Percentiles rank a stretch among this genome's conserved stretches.
Conservation (phyloP, 2,113 vertebrate species). For the Scortum barcoo region DNA sequence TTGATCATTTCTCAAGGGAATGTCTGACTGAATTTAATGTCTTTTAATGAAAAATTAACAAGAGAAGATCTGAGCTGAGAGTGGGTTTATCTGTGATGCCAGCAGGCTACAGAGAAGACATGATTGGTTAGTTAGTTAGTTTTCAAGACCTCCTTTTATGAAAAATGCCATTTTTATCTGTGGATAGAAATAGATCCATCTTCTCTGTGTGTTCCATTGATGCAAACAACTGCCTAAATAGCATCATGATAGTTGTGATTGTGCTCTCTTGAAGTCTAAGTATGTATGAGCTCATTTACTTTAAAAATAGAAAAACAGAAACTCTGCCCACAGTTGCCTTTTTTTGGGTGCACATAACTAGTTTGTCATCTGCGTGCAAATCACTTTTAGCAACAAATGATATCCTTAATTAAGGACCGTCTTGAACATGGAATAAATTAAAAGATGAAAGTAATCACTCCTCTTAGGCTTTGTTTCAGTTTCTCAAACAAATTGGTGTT, state of each 20-base stretch:
- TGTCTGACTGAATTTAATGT: not conserved
- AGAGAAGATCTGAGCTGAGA: constrained; percentile 4
- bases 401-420: constrained; percentile 41
- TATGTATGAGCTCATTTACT: constrained; percentile 18
- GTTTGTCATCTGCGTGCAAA: constrained; percentile 62
- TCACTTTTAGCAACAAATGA: constrained; percentile 50
- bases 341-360: constrained; percentile 31
- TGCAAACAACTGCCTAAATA: constrained; percentile 38
- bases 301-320: constrained; percentile 33
- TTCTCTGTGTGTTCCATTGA: constrained; percentile 19
- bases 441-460: constrained; percentile 59
- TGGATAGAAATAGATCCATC: constrained; percentile 55
- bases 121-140: constrained; percentile 16
- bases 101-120: constrained; percentile 14
- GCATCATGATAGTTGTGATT: constrained; percentile 8
- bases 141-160: not conserved
- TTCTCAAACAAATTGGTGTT: constrained; percentile 59
- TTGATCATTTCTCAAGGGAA: not conserved
- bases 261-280: constrained; percentile 18
- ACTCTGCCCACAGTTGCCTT: constrained; percentile 21
- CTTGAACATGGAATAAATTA: constrained; percentile 51
- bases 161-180: constrained; percentile 53
- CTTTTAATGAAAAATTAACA: constrained; percentile 15
- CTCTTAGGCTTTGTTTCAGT: constrained; percentile 58
- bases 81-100: constrained; percentile 17